These are phyloP conservation scores for Anguilla megastoma DNA, from an alignment of 2,797 vertebrate genomes.

Conservation along the genomic window DNA sequence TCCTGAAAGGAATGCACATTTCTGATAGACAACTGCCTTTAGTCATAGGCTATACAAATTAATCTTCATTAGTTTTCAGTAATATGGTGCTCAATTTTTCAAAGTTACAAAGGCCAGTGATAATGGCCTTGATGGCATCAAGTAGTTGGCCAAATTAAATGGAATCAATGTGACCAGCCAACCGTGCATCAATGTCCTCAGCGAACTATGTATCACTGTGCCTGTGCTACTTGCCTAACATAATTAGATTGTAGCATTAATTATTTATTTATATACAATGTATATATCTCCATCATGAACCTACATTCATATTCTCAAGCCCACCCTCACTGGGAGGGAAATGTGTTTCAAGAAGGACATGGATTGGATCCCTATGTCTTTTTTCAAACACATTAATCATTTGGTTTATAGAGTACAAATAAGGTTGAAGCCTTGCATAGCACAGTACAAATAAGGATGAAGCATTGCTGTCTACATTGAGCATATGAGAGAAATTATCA, in stretches of 20 bases:
- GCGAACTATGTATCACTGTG: neutral
- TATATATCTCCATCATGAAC: neutral
- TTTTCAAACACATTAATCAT: constrained; percentile 45
- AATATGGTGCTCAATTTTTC: neutral
- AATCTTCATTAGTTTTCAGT: neutral
- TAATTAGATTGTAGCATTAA: neutral
- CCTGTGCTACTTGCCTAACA: neutral
- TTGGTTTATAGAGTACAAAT: constrained; percentile 41
- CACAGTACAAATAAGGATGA: constrained; percentile 33
- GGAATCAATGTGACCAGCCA: neutral
- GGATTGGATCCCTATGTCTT: constrained; percentile 35
- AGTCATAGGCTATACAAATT: neutral
- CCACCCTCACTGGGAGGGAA: constrained; percentile 30
- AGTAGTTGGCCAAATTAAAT: neutral
- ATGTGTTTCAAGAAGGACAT: constrained; percentile 25
- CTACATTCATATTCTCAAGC: constrained; percentile 35
- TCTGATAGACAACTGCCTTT: neutral
- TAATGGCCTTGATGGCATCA: neutral
- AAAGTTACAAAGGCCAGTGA: constrained; percentile 18
- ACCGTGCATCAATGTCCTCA: neutral
- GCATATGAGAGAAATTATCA: constrained; percentile 48
- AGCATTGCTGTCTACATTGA: constrained; percentile 38
- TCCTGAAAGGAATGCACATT: neutral
- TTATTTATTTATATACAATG: neutral
- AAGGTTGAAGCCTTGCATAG: constrained; percentile 24